A percentile compares a stretch with the other conserved stretches of the same genome.
Conservation (phyloP, 2,888 invertebrate genomes). For the Melolontha melolontha region DNA sequence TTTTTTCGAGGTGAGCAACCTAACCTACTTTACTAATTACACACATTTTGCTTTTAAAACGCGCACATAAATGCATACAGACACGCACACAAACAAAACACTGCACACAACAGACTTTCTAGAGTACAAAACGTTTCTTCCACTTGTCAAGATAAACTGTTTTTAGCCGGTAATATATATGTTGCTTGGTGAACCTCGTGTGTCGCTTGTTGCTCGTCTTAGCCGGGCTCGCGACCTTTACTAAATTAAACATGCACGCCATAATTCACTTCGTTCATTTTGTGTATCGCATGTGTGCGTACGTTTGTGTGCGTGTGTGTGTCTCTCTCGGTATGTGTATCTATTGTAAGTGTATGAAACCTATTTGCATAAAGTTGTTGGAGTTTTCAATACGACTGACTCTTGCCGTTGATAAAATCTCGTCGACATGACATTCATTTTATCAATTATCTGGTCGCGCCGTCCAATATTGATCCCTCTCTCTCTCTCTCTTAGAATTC, state of each 20-base stretch:
- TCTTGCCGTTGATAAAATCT: slow-evolving; percentile 18
- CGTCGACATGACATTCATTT: slow-evolving; percentile 27
- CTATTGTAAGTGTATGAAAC: slow-evolving; percentile 13
- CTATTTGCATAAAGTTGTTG: slow-evolving; percentile 3
- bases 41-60: slow-evolving; percentile 53
- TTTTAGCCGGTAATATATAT: background rate
- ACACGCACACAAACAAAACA: slow-evolving; percentile 1
- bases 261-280: slow-evolving; percentile 26
- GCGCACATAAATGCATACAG: background rate
- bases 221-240: slow-evolving; percentile 17
- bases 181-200: slow-evolving; percentile 20
- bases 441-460: slow-evolving; percentile 30
- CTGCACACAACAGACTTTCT: too few relatives aligned
- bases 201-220: slow-evolving; percentile 34
- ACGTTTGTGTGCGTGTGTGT: background rate
- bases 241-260: slow-evolving; percentile 39
- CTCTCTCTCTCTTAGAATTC: slow-evolving; percentile 9
- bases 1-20: slow-evolving; percentile 61
- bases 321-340: background rate
- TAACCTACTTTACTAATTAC: slow-evolving; percentile 62
- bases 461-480: slow-evolving; percentile 24
- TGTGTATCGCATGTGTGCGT: slow-evolving; percentile 31
- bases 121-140: too few relatives aligned
- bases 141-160: too few relatives aligned
- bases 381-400: background rate